Percentiles rank a stretch among this genome's conserved stretches.
Conservation (phyloP, 2,113 vertebrate genomes). For the Lepidothrix coronata region DNA sequence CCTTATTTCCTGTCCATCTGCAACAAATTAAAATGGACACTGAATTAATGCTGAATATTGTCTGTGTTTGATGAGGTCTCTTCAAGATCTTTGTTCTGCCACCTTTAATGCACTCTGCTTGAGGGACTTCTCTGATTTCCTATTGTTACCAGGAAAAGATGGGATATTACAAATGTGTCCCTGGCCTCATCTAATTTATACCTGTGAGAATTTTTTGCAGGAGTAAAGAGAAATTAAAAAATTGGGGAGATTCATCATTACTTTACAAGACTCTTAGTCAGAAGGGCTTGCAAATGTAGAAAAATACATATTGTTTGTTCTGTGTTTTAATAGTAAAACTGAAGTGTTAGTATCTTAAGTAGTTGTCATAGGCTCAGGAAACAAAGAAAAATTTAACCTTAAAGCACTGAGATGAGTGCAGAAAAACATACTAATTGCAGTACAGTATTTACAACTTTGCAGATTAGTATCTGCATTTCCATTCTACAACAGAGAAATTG, state of each 20-base stretch:
- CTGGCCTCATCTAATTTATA: conserved; percentile 76
- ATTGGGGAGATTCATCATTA: background rate
- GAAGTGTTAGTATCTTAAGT: background rate
- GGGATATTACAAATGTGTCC: conserved; percentile 75
- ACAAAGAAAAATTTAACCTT: conserved; percentile 28
- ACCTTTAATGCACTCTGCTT: conserved; percentile 70
- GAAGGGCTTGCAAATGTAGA: conserved; percentile 30
- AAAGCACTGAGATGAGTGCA: conserved; percentile 5
- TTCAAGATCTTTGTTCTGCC: conserved; percentile 70
- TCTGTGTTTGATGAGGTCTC: conserved; percentile 69
- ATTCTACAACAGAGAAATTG: background rate
- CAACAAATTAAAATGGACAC: conserved; percentile 58
- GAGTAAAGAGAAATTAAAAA: conserved; percentile 6
- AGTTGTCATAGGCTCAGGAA: conserved; percentile 1
- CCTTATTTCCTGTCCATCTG: conserved; percentile 54
- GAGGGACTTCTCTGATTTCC: conserved; percentile 75
- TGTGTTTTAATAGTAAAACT: conserved; percentile 22
- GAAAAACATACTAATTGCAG: background rate
- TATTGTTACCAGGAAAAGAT: conserved; percentile 75
- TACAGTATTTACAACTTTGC: conserved; percentile 32
- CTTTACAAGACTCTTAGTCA: background rate
- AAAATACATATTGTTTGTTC: conserved; percentile 18
- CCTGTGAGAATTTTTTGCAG: conserved; percentile 62
- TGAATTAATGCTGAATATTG: conserved; percentile 73
- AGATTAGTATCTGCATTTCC: background rate